Base-by-base conservation (phyloP, 2,113 vertebrate species). In the Nesogale talazaci region DNA sequence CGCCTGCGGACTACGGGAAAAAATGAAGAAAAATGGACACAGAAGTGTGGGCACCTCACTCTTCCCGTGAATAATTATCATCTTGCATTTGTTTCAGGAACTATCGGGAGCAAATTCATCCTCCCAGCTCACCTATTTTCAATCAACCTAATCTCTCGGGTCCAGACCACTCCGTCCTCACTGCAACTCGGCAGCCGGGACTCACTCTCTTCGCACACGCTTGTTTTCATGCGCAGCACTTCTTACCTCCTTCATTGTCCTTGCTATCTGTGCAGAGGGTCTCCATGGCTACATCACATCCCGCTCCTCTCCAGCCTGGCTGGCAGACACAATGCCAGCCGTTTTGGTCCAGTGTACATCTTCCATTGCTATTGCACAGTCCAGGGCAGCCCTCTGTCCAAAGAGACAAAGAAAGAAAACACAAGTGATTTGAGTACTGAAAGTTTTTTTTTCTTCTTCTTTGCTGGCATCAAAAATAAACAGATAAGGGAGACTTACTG, bases 311-410 rank as follows among this genome's bases (percentile, higher is more conserved):
- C 99, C 99, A 99, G n/a, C 99, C 99, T 0, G 99, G 98, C 98
- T 99, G 99, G 98, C 99, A 99, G 93, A 99, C 98, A 83, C 99
- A 99, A 90, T 99, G 99, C 99, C 99, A 99, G 96, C 99, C 99
- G 2, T 99, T 99, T 89, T 99, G 99, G 98, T 99, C 99, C 97
- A 99, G 97, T 0, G 99, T 99, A 93, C 99, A 99, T 94, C 99
- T 98, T 92, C 99, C 99, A 14, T 99, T 99, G 98, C 99, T 99
- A 97, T 99, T 99, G 97, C 99, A 99, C 91, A 99, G 98, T 34
- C 99, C 99, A 1, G 99, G 99, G 95, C 99, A 99, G 86, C 99
- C 99, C 97, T 99, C 99, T 99, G 98, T 98, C 95, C 63, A 97
- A 92, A 98, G 63, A 98, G 93, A 98, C 91, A 98, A 97, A 97